Evolutionary conservation across 2,797 vertebrate species (phyloP), one percentile per base, ranked within the genome.

Genomic region (Pelobates cultripes): DNA sequence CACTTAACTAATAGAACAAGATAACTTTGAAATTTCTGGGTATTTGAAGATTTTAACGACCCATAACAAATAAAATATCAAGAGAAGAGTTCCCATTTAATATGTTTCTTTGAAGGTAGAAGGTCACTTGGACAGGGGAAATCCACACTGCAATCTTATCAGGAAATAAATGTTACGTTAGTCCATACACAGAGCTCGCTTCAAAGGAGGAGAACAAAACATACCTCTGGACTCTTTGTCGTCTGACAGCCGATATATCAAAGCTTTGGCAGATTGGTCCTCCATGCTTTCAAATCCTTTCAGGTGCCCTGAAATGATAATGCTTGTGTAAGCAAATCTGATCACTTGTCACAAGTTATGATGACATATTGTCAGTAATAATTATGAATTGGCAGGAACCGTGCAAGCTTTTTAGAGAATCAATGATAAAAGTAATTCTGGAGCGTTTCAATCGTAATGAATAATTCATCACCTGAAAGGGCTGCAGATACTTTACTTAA

Each of bases 281-380:
- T 13, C 9, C 57, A 12, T 13, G 57, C 57, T 8, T 64, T 64
- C 61, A 64, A 28, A 64, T 14, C 61, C 61, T 10, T 7, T 28
- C n/a, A 5, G 3, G 12, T 64, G 61, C n/a, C 17, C 4, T 4
- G 61, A 28, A 64, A 40, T 8, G 17, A 64, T 64, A 64, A 71
- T 71, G 43, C 43, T 4, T 42, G 40, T 61, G 45, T 78, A 43
- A 70, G 67, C 14, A 43, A 55, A 78, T 70, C 51, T 66, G 57
- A 42, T 73, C 53, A 28, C 69, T 47, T 63, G 55, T n/a, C 77
- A 55, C 55, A 61, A 43, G 57, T 47, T 10, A 7, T 43, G 4
- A 66, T 66, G 77, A 79, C 69, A 55, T 55, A 55, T 42, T 67
- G 78, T 79, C 78, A 43, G 77, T 79, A 79, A 79, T 79, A 71